phyloP scores from a whole-genome alignment of 53 echinoderm and acorn worm genomes.

The Luidia sarsii region DNA sequence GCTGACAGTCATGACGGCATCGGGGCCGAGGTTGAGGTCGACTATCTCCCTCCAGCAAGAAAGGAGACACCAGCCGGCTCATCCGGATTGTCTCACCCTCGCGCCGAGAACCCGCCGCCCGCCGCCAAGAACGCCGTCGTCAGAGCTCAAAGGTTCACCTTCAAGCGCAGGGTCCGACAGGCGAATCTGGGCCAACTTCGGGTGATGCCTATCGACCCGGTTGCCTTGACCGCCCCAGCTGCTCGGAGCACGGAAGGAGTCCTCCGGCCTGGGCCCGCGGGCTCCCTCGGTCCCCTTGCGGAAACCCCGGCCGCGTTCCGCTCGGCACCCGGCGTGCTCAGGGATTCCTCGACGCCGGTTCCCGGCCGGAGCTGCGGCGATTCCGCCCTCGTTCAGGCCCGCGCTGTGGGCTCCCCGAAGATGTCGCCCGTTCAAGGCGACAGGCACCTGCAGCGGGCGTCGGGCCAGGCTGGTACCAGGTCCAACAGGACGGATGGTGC shows the following conservation, averaged over 20 bases:
- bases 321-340: background rate
- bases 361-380: background rate
- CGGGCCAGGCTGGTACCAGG: background rate
- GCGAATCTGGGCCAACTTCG: background rate
- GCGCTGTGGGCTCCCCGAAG: background rate
- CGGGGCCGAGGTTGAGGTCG: background rate
- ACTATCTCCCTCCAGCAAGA: no score
- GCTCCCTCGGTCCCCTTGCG: background rate
- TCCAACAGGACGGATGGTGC: no score
- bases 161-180: slow-evolving; percentile 7
- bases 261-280: background rate
- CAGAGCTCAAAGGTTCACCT: slow-evolving; percentile 33
- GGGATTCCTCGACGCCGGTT: slow-evolving; percentile 35
- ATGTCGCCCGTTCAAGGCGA: slow-evolving; percentile 13
- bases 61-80: no score
- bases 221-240: background rate
- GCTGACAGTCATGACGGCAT: background rate
- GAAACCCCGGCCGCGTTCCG: slow-evolving; percentile 42
- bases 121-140: background rate
- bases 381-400: background rate
- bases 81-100: no score
- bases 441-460: background rate
- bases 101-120: no score
- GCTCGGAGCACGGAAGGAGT: background rate
- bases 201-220: no score